Conservation (phyloP, 2,888 invertebrate genomes). For the Therioaphis trifolii region DNA sequence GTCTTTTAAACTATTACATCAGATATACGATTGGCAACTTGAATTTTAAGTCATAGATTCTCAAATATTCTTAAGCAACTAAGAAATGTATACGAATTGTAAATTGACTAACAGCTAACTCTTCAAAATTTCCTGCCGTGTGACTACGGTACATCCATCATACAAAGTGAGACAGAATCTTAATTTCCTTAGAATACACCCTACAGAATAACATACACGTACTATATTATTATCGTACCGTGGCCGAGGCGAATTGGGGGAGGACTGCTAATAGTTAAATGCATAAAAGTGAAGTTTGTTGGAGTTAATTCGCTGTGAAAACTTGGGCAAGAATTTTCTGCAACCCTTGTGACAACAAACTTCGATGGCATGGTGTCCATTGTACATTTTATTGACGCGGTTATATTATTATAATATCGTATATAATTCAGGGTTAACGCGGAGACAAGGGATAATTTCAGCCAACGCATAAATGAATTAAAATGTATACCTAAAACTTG, state of each 20-base stretch:
- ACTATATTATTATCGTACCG: not conserved
- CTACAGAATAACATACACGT: too few species aligned
- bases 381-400: conserved; percentile 23
- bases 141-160: conserved; percentile 35
- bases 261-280: conserved; percentile 5
- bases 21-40: too few species aligned
- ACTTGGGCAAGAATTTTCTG: conserved; percentile 28
- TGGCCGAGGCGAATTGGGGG: conserved; percentile 22
- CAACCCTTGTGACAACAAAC: conserved; percentile 12
- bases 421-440: not conserved
- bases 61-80: too few species aligned
- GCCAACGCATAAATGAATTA: not conserved
- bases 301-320: conserved; percentile 58
- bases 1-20: too few species aligned
- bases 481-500: too few species aligned
- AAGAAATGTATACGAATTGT: too few species aligned
- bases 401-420: not conserved
- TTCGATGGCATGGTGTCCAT: conserved; percentile 31
- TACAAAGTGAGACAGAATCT: not conserved
- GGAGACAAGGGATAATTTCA: not conserved
- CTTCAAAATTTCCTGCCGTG: too few species aligned
- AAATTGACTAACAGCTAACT: too few species aligned
- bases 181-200: conserved; percentile 43
- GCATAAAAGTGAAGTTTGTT: conserved; percentile 52
- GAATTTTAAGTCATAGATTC: too few species aligned